Evolutionary conservation across 2,888 invertebrate genomes (phyloP), one percentile per base, ranked within the genome.

Genomic region (Synergus umbraculus): DNA sequence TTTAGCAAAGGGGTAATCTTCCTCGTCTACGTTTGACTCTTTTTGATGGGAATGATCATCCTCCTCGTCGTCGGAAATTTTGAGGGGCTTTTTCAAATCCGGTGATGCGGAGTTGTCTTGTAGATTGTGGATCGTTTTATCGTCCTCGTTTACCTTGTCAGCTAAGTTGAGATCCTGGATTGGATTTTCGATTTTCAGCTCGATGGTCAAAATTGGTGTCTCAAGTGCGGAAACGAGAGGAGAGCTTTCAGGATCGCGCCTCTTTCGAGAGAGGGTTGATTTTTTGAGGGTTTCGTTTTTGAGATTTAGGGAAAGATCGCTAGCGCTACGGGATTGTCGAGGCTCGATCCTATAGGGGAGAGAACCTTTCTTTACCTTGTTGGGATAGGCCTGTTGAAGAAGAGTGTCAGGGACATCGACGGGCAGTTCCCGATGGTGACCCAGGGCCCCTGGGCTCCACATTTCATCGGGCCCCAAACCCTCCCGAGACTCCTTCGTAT

Each of bases 371-470:
- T 86, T 88, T 46, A 90, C 94, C 94, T 89, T 94, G 86, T 91
- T 91, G 82, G 88, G 92, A 87, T 91, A 92, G 88, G 90, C 92
- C 92, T 90, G 91, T 87, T 90, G 91, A 78, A 91, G 90, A 79
- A 92, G 91, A 87, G 91, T 96, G 92, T 98, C 98, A 90, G 99
- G 99, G 89, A 98, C 98, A 93, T 99, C 99, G 93, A 99, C 98
- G 92, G 99, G 98, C 97, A 98, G 98, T 95, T 99, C 99, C 92
- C 98, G 96, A 94, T 98, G 98, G 91, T 97, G 97, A 93, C 96
- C 96, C 88, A 87, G 88, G 87, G 88, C 88, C 84, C 89, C 90
- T 89, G 91, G 90, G 88, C 89, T 90, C 92, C 92, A 92, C 92
- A 92, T 92, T 89, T 90, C 92, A 92, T 92, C 91, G 93, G 94